Base-by-base conservation (phyloP, 2,113 vertebrate genomes). In the Coptodon bakossiorum region DNA sequence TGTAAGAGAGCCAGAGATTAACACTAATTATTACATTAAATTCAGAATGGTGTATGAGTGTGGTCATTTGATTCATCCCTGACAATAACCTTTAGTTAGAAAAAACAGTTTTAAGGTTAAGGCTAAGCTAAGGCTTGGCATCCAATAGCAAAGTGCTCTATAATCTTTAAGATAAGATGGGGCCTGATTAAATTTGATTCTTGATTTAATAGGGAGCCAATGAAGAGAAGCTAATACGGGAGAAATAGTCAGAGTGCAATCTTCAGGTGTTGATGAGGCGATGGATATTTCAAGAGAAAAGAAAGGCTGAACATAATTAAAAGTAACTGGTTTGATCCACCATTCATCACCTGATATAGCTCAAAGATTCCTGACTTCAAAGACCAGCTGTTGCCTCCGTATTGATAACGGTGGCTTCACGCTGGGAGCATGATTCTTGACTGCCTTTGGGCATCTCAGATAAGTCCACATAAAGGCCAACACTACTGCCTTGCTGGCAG, bases 341-440 rank as follows among this genome's bases (percentile, higher is more conserved):
- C 36, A 63, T 76, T 90, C 59, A 85, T 83, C 63, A 83, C 86
- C 79, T 83, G 83, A 88, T 82, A 34, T 50, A 54, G 14, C 63
- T 73, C 83, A 11, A 27, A 83, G 79, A 81, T 81, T 43, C 34
- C 66, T 48, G 63, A 92, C 87, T 88, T 92, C 84, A 94, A 90
- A 94, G 89, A 22, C 27, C 27, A 29, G 9, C 19, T 16, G 24
- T 38, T 52, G 56, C 9, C n/a, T 10, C 45, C 43, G 81, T 29
- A 56, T 16, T 24, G 85, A 59, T 63, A 24, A 61, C 3, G 9
- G 14, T 19, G 48, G 57, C 54, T 83, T 80, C 82, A 86, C 29
- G 71, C 88, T 89, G 85, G 43, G 50, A 90, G 86, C 80, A 4
- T 9, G 27, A 68, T 50, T 29, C 17, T 40, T 17, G 9, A 22